phyloP scores from a whole-genome alignment of 2,888 invertebrate genomes.

The Hymenopus coronatus region DNA sequence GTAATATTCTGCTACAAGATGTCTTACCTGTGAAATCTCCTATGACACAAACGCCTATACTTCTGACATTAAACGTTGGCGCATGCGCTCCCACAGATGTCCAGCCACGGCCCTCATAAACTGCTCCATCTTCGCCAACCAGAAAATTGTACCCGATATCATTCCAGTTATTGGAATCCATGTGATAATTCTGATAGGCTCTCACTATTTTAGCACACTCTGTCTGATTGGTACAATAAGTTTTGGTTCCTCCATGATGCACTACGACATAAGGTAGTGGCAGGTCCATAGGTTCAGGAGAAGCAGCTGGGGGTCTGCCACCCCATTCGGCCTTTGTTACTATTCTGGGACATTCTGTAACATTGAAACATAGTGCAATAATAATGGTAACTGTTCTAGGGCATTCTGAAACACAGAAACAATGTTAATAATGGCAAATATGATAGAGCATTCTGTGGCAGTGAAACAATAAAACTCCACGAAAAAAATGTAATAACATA shows the following conservation, averaged over 20 bases:
- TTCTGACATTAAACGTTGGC: slow-evolving; percentile 46
- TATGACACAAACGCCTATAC: slow-evolving; percentile 47
- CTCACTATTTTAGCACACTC: slow-evolving; percentile 43
- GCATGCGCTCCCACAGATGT: slow-evolving; percentile 48
- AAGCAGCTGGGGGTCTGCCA: slow-evolving; percentile 40
- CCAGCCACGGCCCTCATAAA: slow-evolving; percentile 50
- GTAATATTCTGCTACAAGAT: not conserved
- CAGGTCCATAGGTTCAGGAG: slow-evolving; percentile 30
- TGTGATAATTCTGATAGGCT: slow-evolving; percentile 45
- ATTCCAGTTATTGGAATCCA: slow-evolving; percentile 45
- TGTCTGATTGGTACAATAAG: slow-evolving; percentile 41
- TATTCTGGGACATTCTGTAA: slow-evolving; percentile 51
- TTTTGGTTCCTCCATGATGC: slow-evolving; percentile 45
- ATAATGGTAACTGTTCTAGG: no score
- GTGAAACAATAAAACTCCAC: no score
- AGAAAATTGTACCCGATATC: slow-evolving; percentile 51
- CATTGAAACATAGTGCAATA: not conserved
- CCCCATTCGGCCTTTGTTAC: slow-evolving; percentile 59
- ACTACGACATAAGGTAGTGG: slow-evolving; percentile 46
- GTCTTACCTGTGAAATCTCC: slow-evolving; percentile 48
- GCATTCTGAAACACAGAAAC: no score
- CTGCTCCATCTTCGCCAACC: slow-evolving; percentile 52
- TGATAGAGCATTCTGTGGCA: no score
- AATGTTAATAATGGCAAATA: no score
- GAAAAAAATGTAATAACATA: no score